phyloP scores from a whole-genome alignment of 2,797 vertebrate species.

The Alca torda region DNA sequence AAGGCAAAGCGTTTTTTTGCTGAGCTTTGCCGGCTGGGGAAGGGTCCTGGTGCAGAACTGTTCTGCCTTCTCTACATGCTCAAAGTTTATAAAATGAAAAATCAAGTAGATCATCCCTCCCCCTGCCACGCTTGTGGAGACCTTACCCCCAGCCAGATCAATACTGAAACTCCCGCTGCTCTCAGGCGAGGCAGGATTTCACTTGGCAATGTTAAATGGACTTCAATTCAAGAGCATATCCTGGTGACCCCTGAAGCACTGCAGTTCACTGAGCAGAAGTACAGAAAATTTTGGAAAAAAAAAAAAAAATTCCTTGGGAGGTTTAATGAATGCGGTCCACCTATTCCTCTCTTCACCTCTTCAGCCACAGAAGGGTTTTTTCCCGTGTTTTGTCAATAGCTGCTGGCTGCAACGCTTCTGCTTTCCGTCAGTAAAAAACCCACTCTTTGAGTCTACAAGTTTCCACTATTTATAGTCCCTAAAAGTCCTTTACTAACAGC shows the following conservation, averaged over 20 bases:
- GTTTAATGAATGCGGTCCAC: background rate
- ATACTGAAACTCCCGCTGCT: background rate
- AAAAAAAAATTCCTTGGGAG: background rate
- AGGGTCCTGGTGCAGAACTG: background rate
- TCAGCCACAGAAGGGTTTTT: background rate
- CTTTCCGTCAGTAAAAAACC: background rate
- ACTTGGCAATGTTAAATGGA: background rate
- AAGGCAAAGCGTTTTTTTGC: background rate
- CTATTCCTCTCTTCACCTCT: background rate
- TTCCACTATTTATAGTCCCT: background rate
- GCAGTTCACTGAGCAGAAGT: background rate
- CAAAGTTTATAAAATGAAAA: background rate
- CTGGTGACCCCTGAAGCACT: rapidly evolving
- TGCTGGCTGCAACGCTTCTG: background rate
- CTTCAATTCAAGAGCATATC: background rate
- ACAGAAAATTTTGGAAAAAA: background rate
- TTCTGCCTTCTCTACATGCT: background rate
- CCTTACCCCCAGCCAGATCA: background rate
- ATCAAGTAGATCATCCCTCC: background rate
- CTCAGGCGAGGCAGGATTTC: background rate
- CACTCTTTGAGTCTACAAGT: background rate
- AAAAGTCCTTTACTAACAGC: background rate
- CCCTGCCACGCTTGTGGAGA: background rate
- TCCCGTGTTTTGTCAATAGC: background rate
- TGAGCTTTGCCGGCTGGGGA: background rate